phyloP scores from a whole-genome alignment of 2,113 vertebrate genomes.

The Daboia siamensis region DNA sequence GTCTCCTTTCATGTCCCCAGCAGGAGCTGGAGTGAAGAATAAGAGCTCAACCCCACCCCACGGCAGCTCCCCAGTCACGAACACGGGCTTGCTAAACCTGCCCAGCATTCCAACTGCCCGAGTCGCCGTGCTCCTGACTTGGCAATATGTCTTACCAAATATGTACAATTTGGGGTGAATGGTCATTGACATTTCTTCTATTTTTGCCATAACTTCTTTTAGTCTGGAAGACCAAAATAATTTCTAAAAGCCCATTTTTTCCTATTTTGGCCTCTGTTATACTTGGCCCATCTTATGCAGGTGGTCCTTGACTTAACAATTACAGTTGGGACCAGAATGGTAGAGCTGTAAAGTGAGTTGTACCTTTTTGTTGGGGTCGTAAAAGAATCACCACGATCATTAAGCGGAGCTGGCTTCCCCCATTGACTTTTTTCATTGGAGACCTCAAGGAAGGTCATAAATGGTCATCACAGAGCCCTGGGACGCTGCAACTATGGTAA shows the following conservation, averaged over 20 bases:
- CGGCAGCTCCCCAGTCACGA: background rate
- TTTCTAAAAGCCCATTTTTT: background rate
- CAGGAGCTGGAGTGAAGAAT: background rate
- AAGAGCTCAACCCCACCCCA: background rate
- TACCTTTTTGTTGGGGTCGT: background rate
- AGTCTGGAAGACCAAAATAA: background rate
- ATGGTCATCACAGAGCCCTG: background rate
- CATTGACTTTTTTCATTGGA: background rate
- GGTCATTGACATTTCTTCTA: background rate
- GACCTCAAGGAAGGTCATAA: background rate
- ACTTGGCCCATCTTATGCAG: background rate
- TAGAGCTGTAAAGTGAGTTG: background rate
- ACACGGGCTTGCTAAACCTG: background rate
- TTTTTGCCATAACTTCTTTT: background rate
- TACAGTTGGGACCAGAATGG: background rate
- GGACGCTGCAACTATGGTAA: background rate
- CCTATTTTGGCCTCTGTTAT: background rate
- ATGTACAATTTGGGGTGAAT: background rate
- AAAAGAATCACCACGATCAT: background rate
- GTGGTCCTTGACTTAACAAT: background rate
- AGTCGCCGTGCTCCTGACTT: background rate
- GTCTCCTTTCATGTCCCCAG: background rate
- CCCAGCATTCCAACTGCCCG: background rate
- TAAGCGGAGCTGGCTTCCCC: background rate
- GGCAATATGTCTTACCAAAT: background rate